Conservation (phyloP, 2,797 vertebrate genomes). For the Anisognathus igniventris region DNA sequence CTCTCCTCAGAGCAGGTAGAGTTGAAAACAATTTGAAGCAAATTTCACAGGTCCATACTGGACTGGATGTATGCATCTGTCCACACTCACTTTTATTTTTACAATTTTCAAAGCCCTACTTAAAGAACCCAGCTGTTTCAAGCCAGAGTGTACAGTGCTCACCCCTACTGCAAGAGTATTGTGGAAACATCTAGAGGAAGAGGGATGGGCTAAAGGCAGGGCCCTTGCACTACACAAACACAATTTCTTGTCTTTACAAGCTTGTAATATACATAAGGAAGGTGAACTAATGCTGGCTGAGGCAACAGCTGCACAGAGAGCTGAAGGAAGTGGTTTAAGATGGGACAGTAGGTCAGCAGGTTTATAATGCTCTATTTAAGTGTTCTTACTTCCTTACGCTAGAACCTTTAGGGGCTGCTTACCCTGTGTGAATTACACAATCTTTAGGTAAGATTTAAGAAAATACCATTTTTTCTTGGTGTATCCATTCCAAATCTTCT, state of each 20-base stretch:
- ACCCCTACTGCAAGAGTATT: background rate
- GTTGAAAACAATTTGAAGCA: background rate
- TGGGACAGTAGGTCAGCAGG: background rate
- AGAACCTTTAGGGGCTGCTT: background rate
- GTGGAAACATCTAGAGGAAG: background rate
- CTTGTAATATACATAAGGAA: background rate
- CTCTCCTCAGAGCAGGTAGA: background rate
- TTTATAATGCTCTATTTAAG: accelerated
- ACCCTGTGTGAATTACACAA: background rate
- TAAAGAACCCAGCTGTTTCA: background rate
- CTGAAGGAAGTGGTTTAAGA: background rate
- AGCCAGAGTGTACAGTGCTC: background rate
- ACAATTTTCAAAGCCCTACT: background rate
- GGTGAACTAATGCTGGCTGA: background rate
- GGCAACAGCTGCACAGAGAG: background rate
- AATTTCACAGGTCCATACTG: background rate
- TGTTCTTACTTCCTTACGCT: background rate
- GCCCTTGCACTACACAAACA: background rate
- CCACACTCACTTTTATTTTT: background rate
- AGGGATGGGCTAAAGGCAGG: background rate
- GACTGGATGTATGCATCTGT: background rate
- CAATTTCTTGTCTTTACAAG: background rate
- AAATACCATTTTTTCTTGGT: background rate
- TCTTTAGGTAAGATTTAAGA: background rate
- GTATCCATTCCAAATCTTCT: background rate